phyloP scores from a whole-genome alignment of 2,113 vertebrate genomes.

The Alectura lathami region DNA sequence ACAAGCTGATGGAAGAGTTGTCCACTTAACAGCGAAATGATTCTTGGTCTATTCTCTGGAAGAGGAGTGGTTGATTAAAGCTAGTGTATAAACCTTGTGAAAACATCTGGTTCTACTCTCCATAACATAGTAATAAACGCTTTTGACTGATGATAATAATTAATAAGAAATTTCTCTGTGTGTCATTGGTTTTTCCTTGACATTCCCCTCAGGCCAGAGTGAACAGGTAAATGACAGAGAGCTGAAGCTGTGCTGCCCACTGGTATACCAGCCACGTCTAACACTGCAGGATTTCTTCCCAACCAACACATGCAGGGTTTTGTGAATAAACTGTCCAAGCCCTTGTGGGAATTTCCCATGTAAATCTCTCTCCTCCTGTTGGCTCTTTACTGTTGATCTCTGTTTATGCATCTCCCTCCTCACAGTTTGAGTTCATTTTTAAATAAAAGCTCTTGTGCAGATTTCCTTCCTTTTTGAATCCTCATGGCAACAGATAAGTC shows the following conservation, averaged over 20 bases:
- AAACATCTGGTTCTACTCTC: neutral
- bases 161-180: neutral
- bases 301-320: neutral
- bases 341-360: neutral
- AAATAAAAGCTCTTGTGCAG: neutral
- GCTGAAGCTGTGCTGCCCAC: neutral
- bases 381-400: neutral
- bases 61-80: neutral
- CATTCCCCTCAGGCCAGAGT: neutral
- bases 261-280: neutral
- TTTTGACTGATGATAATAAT: neutral
- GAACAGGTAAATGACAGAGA: neutral
- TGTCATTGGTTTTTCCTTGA: neutral
- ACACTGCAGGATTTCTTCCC: neutral
- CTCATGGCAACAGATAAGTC: neutral
- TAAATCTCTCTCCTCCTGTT: neutral
- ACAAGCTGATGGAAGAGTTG: neutral
- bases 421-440: neutral
- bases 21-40: neutral
- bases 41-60: neutral
- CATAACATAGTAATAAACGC: neutral
- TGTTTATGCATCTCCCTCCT: neutral
- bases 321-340: neutral
- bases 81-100: neutral
- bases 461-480: conserved; percentile 1